phyloP scores from a whole-genome alignment of 2,888 invertebrate genomes.

The Protula sp. region DNA sequence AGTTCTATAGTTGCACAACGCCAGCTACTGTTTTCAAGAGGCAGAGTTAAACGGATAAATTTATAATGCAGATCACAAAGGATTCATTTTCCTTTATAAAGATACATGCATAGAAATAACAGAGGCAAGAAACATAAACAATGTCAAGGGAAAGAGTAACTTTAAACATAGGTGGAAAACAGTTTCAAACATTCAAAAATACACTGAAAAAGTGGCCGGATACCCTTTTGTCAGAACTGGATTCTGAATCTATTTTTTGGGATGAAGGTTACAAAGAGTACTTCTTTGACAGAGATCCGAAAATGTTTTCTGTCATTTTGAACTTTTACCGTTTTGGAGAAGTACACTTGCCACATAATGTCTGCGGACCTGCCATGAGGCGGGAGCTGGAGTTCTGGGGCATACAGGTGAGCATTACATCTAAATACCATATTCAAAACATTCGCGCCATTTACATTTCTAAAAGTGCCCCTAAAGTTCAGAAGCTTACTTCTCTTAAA shows the following conservation, averaged over 20 bases:
- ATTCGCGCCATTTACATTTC: too few relatives aligned
- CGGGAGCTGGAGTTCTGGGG: conserved; percentile 32
- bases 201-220: conserved; percentile 2
- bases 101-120: too few relatives aligned
- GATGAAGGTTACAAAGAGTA: not conserved
- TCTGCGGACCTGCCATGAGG: conserved; percentile 25
- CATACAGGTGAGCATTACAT: conserved; percentile 13
- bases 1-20: too few relatives aligned
- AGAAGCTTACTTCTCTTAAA: too few relatives aligned
- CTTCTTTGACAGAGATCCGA: conserved; percentile 29
- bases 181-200: conserved; percentile 1
- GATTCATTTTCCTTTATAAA: too few relatives aligned
- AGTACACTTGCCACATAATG: conserved; percentile 28
- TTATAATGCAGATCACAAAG: too few relatives aligned
- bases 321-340: conserved; percentile 26
- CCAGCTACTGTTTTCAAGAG: too few relatives aligned
- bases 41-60: too few relatives aligned
- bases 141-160: conserved; percentile 7
- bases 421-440: too few relatives aligned
- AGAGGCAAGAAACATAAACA: not conserved
- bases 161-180: conserved; percentile 10
- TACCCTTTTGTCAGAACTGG: conserved; percentile 1
- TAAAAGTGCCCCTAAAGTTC: too few relatives aligned
- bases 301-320: conserved; percentile 22
- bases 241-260: not conserved